These are phyloP conservation scores for Cyprinodon tularosa DNA, from an alignment of 2,113 vertebrate species.

Conservation along the genomic window DNA sequence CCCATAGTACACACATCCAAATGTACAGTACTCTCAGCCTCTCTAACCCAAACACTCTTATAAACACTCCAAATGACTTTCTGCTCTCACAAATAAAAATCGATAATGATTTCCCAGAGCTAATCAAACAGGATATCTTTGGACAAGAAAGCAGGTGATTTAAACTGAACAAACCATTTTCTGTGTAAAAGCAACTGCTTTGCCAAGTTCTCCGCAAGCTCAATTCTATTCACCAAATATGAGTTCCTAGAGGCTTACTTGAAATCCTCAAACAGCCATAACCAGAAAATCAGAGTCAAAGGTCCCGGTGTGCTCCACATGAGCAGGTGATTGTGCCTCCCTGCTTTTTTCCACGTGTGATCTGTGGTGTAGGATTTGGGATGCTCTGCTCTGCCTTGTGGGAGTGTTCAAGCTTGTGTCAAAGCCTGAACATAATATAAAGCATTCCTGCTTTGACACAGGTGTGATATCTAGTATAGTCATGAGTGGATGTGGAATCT, in stretches of 20 bases:
- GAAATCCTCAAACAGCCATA: conserved; percentile 5
- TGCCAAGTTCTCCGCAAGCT: conserved; percentile 10
- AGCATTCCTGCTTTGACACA: conserved; percentile 34
- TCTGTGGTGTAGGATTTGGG: conserved; percentile 17
- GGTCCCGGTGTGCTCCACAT: not conserved
- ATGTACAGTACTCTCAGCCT: not conserved
- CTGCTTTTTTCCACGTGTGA: conserved; percentile 12
- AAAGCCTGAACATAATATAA: not conserved
- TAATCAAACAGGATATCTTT: conserved; percentile 59
- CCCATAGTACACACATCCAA: conserved; percentile 7
- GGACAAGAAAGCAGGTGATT: conserved; percentile 42
- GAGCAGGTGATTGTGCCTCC: not conserved
- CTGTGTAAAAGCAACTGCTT: conserved; percentile 26
- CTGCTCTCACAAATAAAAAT: conserved; percentile 44
- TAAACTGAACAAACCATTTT: conserved; percentile 39
- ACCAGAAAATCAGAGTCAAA: conserved; percentile 1
- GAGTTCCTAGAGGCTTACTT: not conserved
- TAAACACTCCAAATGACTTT: conserved; percentile 8
- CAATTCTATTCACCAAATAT: conserved; percentile 12
- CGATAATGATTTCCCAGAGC: conserved; percentile 49
- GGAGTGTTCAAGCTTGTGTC: conserved; percentile 4
- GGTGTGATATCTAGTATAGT: conserved; percentile 54
- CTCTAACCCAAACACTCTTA: not conserved
- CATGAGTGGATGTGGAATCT: conserved; percentile 31
- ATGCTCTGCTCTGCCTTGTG: conserved; percentile 24